Evolutionary conservation across 2,113 vertebrate genomes (phyloP), one percentile per base, ranked within the genome.

Genomic region (Scomber colias): DNA sequence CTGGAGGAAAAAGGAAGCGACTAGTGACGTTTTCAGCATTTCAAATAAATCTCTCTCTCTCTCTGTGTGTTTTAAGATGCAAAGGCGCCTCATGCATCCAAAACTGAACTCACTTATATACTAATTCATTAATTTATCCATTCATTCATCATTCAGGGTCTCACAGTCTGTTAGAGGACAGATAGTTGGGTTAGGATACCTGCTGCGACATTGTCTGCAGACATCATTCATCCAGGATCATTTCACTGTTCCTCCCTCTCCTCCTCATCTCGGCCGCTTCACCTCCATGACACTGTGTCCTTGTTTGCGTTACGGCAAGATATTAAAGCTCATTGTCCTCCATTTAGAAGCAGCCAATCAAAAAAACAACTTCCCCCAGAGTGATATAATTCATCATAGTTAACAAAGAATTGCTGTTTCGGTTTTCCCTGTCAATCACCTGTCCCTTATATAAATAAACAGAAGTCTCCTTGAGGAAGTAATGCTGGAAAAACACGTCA

Each of bases 151-250:
- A 51, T 16, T 15, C 30, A 44, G 30, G 44, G 31, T 15, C 27
- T 71, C 53, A 2, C 16, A 3, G 64, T 35, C 50, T 71, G 64
- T 11, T 7, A 3, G 16, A 19, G 13, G 14, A n/a, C 17, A 35
- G 16, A 55, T 15, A 30, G 35, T 40, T 40, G 9, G 35, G 40
- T 51, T 13, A 12, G 15, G 30, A 30, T 50, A 44, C 50, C 30
- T 65, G 53, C 72, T 57, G 67, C 14, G 12, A 10, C 3, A 4
- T 35, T 57, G 30, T 74, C 64, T 59, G 31, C 56, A 59, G 51
- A 79, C 49, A 63, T 60, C 55, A 61, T 21, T 73, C 61, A 73
- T 19, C 31, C 76, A 63, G 77, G n/a, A 54, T 71, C 10, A 45
- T 40, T 63, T 50, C 30, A 21, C 44, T 53, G 4, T 16, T 40